Evolutionary conservation across 1,140 invertebrate genomes (phyloP), one percentile per base, ranked within the genome.

Genomic region (Reticulitermes speratus): DNA sequence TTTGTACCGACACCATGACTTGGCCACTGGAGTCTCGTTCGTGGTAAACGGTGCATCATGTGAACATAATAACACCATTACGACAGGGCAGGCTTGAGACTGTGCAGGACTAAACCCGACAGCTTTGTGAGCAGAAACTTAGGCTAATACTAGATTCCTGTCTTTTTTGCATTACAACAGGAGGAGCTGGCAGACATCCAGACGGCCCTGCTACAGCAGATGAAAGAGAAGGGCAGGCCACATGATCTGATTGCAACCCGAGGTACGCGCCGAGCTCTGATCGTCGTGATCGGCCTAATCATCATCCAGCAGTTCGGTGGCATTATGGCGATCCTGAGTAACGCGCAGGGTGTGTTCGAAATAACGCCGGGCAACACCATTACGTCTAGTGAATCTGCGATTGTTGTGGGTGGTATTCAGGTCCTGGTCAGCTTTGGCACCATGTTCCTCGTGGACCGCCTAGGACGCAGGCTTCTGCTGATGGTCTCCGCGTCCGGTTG

Each of bases 261-360:
- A 1, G 90, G 90, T 0, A 93, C 93, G 84, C 88, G 91, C 21
- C 89, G 88, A 48, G 93, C 92, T 8, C 90, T 93, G 14, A 12
- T 92, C 0, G 89, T 93, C 25, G 90, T 92, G 21, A 88, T 94
- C n/a, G 93, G 93, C 44, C 87, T 92, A 23, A 90, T 93, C 88
- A 89, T 90, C 88, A 89, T 95, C 25, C 95, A 96, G 88, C 95
- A 96, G 88, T 93, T 95, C 89, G 94, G 93, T 55, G 95, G 95
- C 19, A 92, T 94, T 32, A 92, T 94, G 69, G 95, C 94, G 0
- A 93, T 96, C 69, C 94, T 96, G 87, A 95, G 95, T 19, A 96
- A 95, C 88, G 93, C 95, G 7, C 94, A 95, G 83, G 92, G 92
- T 32, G 94, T 94, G 44, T 93, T 95, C 30, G 91, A 91, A 48